Evolutionary conservation across 2,113 vertebrate genomes (phyloP), one percentile per base, ranked within the genome.

Genomic region (Rhinopomastus cyanomelas): DNA sequence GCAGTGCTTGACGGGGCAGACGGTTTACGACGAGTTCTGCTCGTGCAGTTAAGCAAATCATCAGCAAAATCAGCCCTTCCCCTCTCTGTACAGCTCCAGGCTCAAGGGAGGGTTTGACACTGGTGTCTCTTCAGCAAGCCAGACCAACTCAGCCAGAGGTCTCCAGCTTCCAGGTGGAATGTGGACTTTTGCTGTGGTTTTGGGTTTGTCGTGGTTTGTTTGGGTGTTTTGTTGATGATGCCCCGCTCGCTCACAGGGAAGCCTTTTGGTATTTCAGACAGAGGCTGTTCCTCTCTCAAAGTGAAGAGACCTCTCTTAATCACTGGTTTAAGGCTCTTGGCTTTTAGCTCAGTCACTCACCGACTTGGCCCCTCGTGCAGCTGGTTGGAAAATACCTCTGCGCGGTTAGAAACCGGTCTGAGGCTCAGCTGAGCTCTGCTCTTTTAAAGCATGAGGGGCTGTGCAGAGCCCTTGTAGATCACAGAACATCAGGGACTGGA

Each of bases 11-110:
- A 42, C 1, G 4, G 39, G 12, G 16, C 19, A 57, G 32, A 39
- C 9, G 49, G 34, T 65, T 89, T 76, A 59, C 55, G 65, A 7
- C 6, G 55, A 73, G 42, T 59, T 27, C n/a, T 2, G 3, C 32
- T 76, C 52, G 57, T 81, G 71, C 81, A 56, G 73, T 88, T 30
- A 73, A n/a, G 48, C 34, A 69, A 90, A 68, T 79, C 69, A 79
- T 51, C 36, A 66, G 79, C 60, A 81, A 75, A 87, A 71, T 83
- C 5, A 49, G 19, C 23, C 44, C 0, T 2, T 67, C 14, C 51
- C 20, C 29, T 88, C 82, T 75, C 92, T 65, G 36, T 78, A 29
- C 57, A 72, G 39, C 55, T 83, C 48, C 13, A 18, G 30, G 20
- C 39, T 68, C n/a, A 29, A 65, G 26, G 39, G 52, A 79, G 21